A percentile compares a stretch with the other conserved stretches of the same genome.
These are phyloP conservation scores for Amphimedon queenslandica DNA, from an alignment of 37 sponge, comb jelly and placozoan species.

Conservation along the genomic window DNA sequence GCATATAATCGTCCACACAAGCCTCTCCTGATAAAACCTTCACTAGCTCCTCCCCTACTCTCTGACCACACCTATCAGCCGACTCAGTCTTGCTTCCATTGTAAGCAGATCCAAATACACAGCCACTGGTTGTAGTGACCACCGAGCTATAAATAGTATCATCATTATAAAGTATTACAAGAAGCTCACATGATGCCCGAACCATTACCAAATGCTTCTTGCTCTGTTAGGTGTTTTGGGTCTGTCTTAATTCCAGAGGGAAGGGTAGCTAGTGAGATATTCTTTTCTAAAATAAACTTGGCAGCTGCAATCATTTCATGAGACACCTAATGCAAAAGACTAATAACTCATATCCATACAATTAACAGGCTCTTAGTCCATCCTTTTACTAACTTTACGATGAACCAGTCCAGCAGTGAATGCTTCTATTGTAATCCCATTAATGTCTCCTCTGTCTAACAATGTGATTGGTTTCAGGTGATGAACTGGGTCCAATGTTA, in stretches of 20 bases:
- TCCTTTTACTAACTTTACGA: constrained; percentile 25
- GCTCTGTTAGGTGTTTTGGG: constrained; percentile 6
- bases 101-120: constrained; percentile 55
- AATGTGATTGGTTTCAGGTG: constrained; percentile 51
- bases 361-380: constrained; percentile 6
- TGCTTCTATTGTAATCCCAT: constrained; percentile 29
- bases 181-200: constrained; percentile 74
- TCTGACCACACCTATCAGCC: constrained; percentile 45
- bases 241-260: constrained; percentile 2
- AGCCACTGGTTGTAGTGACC: constrained; percentile 65
- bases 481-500: constrained; percentile 29
- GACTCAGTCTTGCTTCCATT: constrained; percentile 54
- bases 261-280: background rate
- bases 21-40: constrained; percentile 44
- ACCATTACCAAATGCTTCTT: constrained; percentile 61
- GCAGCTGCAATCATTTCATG: constrained; percentile 35
- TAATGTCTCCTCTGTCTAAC: constrained; percentile 49
- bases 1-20: constrained; percentile 86
- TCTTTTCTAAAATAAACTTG: constrained; percentile 4
- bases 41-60: constrained; percentile 54
- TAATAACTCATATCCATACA: constrained; percentile 12
- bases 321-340: constrained; percentile 6
- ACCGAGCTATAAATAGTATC: constrained; percentile 18
- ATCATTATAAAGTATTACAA: background rate
- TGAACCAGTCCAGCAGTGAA: constrained; percentile 59